Base-by-base conservation (phyloP, 2,113 vertebrate species). In the Chaenocephalus aceratus region DNA sequence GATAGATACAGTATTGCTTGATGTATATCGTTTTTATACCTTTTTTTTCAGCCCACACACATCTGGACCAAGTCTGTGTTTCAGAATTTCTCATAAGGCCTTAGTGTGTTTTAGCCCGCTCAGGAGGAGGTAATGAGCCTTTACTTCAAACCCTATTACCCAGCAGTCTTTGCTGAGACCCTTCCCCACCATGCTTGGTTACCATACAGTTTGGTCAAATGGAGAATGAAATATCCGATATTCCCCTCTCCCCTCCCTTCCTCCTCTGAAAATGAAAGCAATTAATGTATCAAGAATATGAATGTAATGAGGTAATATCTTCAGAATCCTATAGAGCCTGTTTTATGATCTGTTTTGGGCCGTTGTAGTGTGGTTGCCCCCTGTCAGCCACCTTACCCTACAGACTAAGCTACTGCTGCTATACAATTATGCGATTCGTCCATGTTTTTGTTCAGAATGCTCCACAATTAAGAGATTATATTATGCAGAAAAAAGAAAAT, bases 131-230 rank as follows among this genome's bases (percentile, higher is more conserved):
- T 77, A 86, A 88, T 83, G 86, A 86, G 73, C 57, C 83, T 83
- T 83, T 18, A 66, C 83, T 26, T 80, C 36, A 76, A 74, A 83
- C 72, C 72, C 64, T 16, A 77, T 85, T 77, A 88, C 86, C 73
- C 83, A 62, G 79, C 44, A 49, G 72, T 44, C 75, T 76, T 64
- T 75, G 67, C 57, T 44, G 57, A 15, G 34, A 41, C 51, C 36
- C 68, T 2, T 30, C 41, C 11, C 51, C 57, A 10, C 53, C 53
- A 59, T 0, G 44, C 59, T 52, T 60, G 67, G 83, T 68, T 41
- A 41, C 21, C 4, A 45, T 21, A 21, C 21, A 21, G 21, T 21
- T 21, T 21, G 34, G 65, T 71, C 30, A 45, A 62, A 86, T 2
- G 54, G 52, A 65, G 65, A 54, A 73, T 49, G 46, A 69, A 45